Evolutionary conservation across 2,888 invertebrate genomes (phyloP).

Genomic region (Ceramica pisi): DNA sequence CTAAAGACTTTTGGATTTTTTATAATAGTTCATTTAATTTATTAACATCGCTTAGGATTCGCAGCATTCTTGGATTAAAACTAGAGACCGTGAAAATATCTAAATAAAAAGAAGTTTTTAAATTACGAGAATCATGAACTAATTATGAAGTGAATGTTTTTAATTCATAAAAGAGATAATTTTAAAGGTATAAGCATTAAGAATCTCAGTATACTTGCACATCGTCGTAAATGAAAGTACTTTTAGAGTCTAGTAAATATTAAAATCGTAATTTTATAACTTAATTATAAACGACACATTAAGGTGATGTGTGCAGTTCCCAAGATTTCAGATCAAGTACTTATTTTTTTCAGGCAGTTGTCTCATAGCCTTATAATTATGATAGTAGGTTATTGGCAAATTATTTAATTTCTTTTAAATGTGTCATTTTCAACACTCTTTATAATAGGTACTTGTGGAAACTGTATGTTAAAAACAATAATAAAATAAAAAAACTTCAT

Average conservation of each 20-base stretch:
- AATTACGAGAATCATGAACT: neutral
- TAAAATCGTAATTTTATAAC: neutral
- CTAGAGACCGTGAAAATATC: neutral
- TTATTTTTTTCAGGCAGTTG: neutral
- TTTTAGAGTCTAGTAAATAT: neutral
- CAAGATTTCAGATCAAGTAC: neutral
- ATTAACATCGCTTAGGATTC: constrained; percentile 44
- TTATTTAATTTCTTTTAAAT: neutral
- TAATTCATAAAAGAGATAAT: neutral
- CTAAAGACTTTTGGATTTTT: constrained; percentile 56
- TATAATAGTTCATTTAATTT: constrained; percentile 67
- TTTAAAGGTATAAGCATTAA: neutral
- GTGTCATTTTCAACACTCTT: neutral
- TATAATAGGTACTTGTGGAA: too few species aligned
- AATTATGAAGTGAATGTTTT: neutral
- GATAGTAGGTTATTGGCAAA: too few species aligned
- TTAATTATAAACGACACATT: neutral
- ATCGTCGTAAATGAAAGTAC: neutral
- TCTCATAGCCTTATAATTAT: too few species aligned
- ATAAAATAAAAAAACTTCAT: neutral
- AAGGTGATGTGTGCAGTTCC: too few species aligned
- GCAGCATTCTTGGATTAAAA: neutral
- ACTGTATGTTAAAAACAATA: too few species aligned
- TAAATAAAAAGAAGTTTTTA: neutral
- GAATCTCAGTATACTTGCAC: neutral